Percentiles rank a stretch among this genome's conserved stretches.
Evolutionary conservation across 1,140 invertebrate species (phyloP).

Genomic region (Bombus sylvicola): DNA sequence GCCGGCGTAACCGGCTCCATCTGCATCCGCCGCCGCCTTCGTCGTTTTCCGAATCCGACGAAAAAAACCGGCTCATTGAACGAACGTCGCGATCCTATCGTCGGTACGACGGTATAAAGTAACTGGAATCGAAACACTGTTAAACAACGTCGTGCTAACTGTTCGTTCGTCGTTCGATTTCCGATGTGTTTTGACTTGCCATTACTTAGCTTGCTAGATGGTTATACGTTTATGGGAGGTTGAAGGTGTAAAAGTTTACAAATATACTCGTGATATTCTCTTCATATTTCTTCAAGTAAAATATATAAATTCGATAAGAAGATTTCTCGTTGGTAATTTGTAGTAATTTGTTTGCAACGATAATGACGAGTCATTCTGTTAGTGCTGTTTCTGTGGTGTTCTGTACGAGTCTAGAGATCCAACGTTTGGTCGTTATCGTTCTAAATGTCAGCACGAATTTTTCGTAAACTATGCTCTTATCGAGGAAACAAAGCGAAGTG

Average conservation of each 20-base stretch:
- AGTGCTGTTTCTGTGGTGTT: too few species aligned
- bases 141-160: neutral
- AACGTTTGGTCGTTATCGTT: too few species aligned
- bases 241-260: too few species aligned
- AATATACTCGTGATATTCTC: too few species aligned
- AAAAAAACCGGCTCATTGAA: slow-evolving; percentile 45
- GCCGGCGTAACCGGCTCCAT: slow-evolving; percentile 70
- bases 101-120: neutral
- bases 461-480: neutral
- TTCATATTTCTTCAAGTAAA: too few species aligned
- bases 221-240: too few species aligned
- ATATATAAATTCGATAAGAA: too few species aligned
- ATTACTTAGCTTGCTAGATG: neutral
- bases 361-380: too few species aligned
- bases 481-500: neutral
- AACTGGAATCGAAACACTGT: neutral
- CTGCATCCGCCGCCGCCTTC: slow-evolving; percentile 58
- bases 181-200: neutral
- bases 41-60: slow-evolving; percentile 58
- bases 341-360: too few species aligned
- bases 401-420: too few species aligned
- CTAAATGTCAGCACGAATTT: neutral
- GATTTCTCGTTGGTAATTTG: too few species aligned
- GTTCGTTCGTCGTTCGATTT: neutral
- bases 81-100: slow-evolving; percentile 58